Evolutionary conservation across 2,113 vertebrate species (phyloP).

Genomic region (Orthonyx spaldingii): DNA sequence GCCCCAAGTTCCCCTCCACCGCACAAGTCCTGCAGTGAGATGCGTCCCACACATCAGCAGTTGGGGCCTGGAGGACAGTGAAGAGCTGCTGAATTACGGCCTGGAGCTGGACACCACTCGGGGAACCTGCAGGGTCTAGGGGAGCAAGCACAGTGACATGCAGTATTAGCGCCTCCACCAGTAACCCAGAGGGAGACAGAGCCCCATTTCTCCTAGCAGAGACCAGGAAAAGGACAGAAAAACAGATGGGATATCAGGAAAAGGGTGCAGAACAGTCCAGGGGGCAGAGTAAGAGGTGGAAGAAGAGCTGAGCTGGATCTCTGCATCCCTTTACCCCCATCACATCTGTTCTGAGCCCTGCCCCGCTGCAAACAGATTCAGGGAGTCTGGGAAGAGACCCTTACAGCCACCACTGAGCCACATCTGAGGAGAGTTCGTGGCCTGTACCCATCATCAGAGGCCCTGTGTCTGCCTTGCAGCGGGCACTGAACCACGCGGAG

Average conservation of each 20-base stretch:
- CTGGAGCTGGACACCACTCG: not conserved
- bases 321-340: not conserved
- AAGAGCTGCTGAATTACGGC: conserved; percentile 20
- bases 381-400: not conserved
- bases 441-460: conserved; percentile 49
- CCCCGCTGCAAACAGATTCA: not conserved
- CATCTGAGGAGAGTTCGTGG: conserved; percentile 22
- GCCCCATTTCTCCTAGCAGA: not conserved
- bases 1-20: conserved; percentile 35
- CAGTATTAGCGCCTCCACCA: not conserved
- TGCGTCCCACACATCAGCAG: fast-evolving
- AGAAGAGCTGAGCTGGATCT: not conserved
- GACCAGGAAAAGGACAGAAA: not conserved
- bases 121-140: conserved; percentile 9
- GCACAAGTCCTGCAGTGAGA: conserved; percentile 13
- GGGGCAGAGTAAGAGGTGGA: fast-evolving
- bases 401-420: conserved; percentile 49
- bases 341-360: not conserved
- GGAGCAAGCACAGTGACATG: not conserved
- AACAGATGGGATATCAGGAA: not conserved
- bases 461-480: conserved; percentile 53
- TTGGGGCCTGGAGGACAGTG: not conserved
- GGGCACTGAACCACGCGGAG: conserved; percentile 70
- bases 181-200: not conserved
- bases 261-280: not conserved